A percentile compares a stretch with the other conserved stretches of the same genome.
These are phyloP conservation scores for Phortica okadai DNA, from an alignment of 2,888 invertebrate genomes.

Conservation along the genomic window DNA sequence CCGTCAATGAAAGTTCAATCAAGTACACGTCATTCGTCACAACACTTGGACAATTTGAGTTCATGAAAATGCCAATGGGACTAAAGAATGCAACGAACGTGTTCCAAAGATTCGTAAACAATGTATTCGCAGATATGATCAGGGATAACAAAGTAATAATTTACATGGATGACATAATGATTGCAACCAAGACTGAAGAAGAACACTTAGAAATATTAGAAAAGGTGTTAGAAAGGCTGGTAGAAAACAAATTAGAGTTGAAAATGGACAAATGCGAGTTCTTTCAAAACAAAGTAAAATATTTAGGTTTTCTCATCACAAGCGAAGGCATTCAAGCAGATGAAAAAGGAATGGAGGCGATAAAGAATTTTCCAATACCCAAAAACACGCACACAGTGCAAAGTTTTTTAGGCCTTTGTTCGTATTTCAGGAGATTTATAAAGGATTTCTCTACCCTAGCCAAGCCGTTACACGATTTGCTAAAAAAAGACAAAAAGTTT, in stretches of 20 bases:
- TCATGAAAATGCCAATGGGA: too few relatives aligned
- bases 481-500: too few relatives aligned
- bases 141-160: slow-evolving; percentile 43
- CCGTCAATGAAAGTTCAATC: slow-evolving; percentile 34
- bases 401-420: slow-evolving; percentile 43
- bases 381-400: slow-evolving; percentile 33
- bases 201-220: slow-evolving; percentile 46
- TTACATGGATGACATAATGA: slow-evolving; percentile 58
- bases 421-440: slow-evolving; percentile 42
- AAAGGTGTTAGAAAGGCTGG: slow-evolving; percentile 47
- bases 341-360: slow-evolving; percentile 1
- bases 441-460: too few relatives aligned
- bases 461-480: too few relatives aligned
- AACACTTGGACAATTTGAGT: neutral
- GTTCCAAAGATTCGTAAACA: slow-evolving; percentile 39
- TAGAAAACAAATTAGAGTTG: slow-evolving; percentile 43
- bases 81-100: slow-evolving; percentile 48
- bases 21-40: slow-evolving; percentile 40
- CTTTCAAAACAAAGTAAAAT: slow-evolving; percentile 18
- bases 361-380: slow-evolving; percentile 29
- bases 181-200: slow-evolving; percentile 48
- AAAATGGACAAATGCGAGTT: slow-evolving; percentile 53
- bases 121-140: slow-evolving; percentile 46
- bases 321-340: slow-evolving; percentile 29
- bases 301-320: slow-evolving; percentile 30